These are phyloP conservation scores for Hypomecis atomaria DNA, from an alignment of 2,888 invertebrate genomes.

Conservation along the genomic window DNA sequence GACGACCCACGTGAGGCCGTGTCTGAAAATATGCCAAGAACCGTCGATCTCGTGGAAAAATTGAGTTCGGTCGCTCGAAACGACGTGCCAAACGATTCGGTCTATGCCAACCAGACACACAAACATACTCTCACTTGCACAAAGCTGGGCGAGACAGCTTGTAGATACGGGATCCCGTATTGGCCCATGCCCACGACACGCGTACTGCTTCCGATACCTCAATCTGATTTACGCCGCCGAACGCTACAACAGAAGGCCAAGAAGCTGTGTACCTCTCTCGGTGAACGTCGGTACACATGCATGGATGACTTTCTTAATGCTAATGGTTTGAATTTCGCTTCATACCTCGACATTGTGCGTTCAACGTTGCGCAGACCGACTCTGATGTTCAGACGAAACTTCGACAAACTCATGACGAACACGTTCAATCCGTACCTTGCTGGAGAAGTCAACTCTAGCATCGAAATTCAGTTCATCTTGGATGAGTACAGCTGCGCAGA, in stretches of 20 bases:
- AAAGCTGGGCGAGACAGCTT: conserved; percentile 48
- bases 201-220: conserved; percentile 53
- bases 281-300: conserved; percentile 48
- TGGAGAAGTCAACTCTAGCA: conserved; percentile 50
- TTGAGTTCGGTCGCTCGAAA: conserved; percentile 50
- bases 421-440: conserved; percentile 58
- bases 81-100: conserved; percentile 47
- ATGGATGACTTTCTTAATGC: conserved; percentile 52
- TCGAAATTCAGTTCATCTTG: conserved; percentile 51
- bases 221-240: conserved; percentile 49
- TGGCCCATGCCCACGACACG: conserved; percentile 53
- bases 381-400: conserved; percentile 53
- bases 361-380: conserved; percentile 52
- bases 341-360: conserved; percentile 51
- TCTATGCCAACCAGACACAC: conserved; percentile 55
- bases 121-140: conserved; percentile 55
- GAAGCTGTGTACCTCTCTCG: conserved; percentile 48
- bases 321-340: conserved; percentile 49
- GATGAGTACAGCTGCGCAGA: conserved; percentile 53
- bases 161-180: conserved; percentile 55
- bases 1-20: conserved; percentile 54
- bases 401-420: conserved; percentile 55
- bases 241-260: conserved; percentile 49
- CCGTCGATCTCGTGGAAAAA: conserved; percentile 53
- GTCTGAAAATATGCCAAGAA: conserved; percentile 54